A percentile compares a stretch with the other conserved stretches of the same genome.
These are phyloP conservation scores for Microctenopoma steveboyesi DNA, from an alignment of 2,797 vertebrate species.

Conservation along the genomic window DNA sequence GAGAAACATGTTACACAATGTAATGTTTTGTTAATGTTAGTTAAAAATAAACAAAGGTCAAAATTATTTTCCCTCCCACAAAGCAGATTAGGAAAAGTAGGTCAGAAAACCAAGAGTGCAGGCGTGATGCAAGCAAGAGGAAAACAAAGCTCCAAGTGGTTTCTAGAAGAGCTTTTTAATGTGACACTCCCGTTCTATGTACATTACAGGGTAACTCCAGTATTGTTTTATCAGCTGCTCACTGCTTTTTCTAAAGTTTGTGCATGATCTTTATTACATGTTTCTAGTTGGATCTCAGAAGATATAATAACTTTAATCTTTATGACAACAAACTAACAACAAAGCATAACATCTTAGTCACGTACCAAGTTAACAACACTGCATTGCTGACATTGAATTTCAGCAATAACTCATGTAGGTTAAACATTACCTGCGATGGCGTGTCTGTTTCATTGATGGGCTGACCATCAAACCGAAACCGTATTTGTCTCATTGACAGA, in stretches of 20 bases:
- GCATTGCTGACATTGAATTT: neutral
- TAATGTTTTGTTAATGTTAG: neutral
- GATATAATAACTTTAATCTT: neutral
- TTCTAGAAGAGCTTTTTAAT: neutral
- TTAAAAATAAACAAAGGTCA: neutral
- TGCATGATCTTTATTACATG: neutral
- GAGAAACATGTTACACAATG: no score
- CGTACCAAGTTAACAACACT: neutral
- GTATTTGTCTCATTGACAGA: conserved; percentile 96
- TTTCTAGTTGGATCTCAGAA: no score
- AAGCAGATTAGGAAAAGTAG: neutral
- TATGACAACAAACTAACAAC: neutral
- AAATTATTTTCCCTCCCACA: neutral
- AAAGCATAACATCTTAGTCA: neutral
- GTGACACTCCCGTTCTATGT: neutral
- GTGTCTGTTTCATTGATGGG: conserved; percentile 98
- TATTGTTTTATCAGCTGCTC: neutral
- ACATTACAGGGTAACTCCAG: neutral
- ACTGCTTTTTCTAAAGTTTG: neutral
- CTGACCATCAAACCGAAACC: conserved; percentile 98
- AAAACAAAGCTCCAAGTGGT: neutral
- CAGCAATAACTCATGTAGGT: no score
- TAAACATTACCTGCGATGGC: conserved; percentile 90
- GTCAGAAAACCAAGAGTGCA: neutral
- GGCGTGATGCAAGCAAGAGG: neutral